Evolutionary conservation across 2,888 invertebrate species (phyloP), one percentile per base, ranked within the genome.

Genomic region (Cinara cedri): DNA sequence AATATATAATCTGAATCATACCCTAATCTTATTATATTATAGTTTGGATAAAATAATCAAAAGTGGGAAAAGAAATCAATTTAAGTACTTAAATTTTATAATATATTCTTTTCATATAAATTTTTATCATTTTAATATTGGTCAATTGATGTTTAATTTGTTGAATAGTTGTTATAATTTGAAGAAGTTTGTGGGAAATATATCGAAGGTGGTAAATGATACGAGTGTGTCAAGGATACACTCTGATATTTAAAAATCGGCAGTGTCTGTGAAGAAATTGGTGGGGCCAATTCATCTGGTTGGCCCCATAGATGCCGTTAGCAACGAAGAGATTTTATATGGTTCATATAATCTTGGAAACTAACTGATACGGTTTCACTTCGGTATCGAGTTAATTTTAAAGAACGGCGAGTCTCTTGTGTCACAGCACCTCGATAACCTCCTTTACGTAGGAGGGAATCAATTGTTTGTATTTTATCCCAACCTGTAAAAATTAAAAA

Each of bases 381-480:
- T 86, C 96, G 96, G 87, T 98, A 98, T 84, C 97, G 93, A 75
- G 97, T 97, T 84, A 98, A 88, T 87, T 96, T 96, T 86, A 98
- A 93, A 86, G 92, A 92, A 84, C 93, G 91, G 81, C 97, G 90
- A 85, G 93, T 88, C 80, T 96, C 96, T 42, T 91, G 90, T n/a
- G 95, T 95, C 82, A 97, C 96, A 76, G 90, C 87, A 44, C 96
- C 94, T 86, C 96, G 96, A 88, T 92, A 98, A 68, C 99, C 99
- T 83, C 98, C 98, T 88, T 99, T 99, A 83, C 97, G 91, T 82
- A 99, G 90, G 82, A 99, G 88, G 57, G 98, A 97, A 88, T 99
- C 98, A 85, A 99, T 97, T 34, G 99, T 99, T 88, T 98, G 97
- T 83, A 95, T 90, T 88, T 96, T 96, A 90, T 98, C 95, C 99